Conservation (phyloP, 2,797 vertebrate genomes). For the Champsocephalus gunnari region DNA sequence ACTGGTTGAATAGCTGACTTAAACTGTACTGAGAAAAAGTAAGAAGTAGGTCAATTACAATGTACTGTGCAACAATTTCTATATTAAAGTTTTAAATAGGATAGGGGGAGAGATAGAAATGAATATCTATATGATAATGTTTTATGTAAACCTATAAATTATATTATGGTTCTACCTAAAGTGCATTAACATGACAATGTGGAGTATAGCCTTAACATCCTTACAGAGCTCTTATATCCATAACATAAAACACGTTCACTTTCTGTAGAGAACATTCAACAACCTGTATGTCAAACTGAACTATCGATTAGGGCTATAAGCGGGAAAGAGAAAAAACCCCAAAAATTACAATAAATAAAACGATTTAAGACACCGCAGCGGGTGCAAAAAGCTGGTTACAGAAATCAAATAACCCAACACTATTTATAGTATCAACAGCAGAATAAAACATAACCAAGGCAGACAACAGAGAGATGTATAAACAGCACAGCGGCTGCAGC, state of each 20-base stretch:
- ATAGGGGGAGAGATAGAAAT: neutral
- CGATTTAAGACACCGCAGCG: fast-evolving
- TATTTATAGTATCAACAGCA: neutral
- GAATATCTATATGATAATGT: neutral
- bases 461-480: neutral
- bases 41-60: neutral
- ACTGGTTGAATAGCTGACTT: neutral
- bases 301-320: neutral
- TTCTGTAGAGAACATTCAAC: neutral
- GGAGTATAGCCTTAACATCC: neutral
- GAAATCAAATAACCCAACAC: neutral
- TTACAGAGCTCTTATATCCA: no score
- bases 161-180: neutral
- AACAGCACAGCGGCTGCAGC: neutral
- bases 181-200: neutral
- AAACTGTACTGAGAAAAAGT: neutral
- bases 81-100: neutral
- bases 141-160: neutral
- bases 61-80: neutral
- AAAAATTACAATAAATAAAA: neutral
- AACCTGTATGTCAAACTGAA: neutral
- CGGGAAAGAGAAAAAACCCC: neutral
- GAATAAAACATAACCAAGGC: neutral
- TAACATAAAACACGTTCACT: neutral
- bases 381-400: neutral